Evolutionary conservation across 2,888 invertebrate species (phyloP), one percentile per base, ranked within the genome.

Genomic region (Arrhopalites spinosus): DNA sequence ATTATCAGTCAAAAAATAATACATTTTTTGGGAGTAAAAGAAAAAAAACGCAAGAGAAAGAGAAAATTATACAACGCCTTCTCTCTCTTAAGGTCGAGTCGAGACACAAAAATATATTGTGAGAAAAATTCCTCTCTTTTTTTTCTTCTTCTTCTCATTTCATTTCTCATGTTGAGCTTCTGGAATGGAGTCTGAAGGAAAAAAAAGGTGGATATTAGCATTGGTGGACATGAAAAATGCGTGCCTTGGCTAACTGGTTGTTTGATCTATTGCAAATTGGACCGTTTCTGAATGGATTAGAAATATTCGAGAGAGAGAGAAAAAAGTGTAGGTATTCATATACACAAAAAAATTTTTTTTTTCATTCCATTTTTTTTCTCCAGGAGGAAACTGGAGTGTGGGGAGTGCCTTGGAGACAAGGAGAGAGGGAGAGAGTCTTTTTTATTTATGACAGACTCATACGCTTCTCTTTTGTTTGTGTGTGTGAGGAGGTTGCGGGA

Each of bases 221-320:
- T 59, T 25, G 7, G 23, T 25, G 20, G 59, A 59, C 59, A 59
- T 71, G 71, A 71, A 59, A 71, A 71, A 71, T 71, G 71, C 59
- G 59, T 36, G 59, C 71, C 45, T 30, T 71, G n/a, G 50, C 70
- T 30, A 71, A 71, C 71, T 59, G 59, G 59, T n/a, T 56, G 56
- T 59, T 56, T 71, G 71, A 71, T 71, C 71, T 71, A 71, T 71
- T 61, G 71, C 71, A 71, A 71, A 71, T 71, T 71, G 36, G 61
- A 61, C 29, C 23, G 59, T 71, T 71, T 71, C 56, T 71, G 71
- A 71, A 71, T 71, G 71, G 71, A 71, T 71, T 71, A 71, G 43
- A 59, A 71, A 43, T 70, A 59, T 70, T 70, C 29, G 30, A 20
- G 64, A 20, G 64, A 36, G 29, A 36, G 27, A 30, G 20, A 23